Evolutionary conservation across 2,797 vertebrate species (phyloP).

Genomic region (Carapus acus): DNA sequence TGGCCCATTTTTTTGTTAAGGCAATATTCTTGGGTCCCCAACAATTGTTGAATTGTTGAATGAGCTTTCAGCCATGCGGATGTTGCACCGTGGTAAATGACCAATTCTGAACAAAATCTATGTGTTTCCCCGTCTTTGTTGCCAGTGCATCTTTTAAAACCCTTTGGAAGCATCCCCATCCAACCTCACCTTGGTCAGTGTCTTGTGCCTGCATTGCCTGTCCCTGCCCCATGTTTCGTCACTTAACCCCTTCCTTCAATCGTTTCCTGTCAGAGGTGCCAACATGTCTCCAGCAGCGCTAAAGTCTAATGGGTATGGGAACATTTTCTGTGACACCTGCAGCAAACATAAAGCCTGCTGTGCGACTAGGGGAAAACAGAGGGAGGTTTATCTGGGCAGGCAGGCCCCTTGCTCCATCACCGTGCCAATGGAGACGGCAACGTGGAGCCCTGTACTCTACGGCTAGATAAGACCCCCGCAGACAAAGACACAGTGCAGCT

Average conservation of each 20-base stretch:
- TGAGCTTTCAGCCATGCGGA: background rate
- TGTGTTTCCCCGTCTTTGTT: background rate
- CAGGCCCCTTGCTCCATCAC: conserved; percentile 62
- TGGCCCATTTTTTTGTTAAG: background rate
- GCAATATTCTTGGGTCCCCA: background rate
- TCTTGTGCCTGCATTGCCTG: conserved; percentile 7
- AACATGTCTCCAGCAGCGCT: conserved; percentile 52
- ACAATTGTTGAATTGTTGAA: background rate
- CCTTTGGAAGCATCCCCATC: conserved; percentile 1
- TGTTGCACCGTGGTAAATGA: background rate
- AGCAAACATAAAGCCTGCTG: conserved; percentile 53
- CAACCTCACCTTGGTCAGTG: conserved; percentile 7
- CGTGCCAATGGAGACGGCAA: conserved; percentile 62
- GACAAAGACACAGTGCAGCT: conserved; percentile 52
- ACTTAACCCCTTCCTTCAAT: conserved; percentile 36
- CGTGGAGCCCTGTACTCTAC: conserved; percentile 47
- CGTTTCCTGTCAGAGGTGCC: conserved; percentile 46
- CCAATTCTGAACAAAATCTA: background rate
- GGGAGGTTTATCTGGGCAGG: conserved; percentile 68
- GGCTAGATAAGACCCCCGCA: conserved; percentile 64
- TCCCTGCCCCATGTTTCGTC: conserved; percentile 27
- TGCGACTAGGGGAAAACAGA: conserved; percentile 50
- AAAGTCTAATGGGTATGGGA: conserved; percentile 56
- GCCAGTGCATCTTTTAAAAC: background rate
- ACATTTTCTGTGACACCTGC: conserved; percentile 60